Conservation (phyloP, 2,797 vertebrate species). For the Pogonophryne albipinna region DNA sequence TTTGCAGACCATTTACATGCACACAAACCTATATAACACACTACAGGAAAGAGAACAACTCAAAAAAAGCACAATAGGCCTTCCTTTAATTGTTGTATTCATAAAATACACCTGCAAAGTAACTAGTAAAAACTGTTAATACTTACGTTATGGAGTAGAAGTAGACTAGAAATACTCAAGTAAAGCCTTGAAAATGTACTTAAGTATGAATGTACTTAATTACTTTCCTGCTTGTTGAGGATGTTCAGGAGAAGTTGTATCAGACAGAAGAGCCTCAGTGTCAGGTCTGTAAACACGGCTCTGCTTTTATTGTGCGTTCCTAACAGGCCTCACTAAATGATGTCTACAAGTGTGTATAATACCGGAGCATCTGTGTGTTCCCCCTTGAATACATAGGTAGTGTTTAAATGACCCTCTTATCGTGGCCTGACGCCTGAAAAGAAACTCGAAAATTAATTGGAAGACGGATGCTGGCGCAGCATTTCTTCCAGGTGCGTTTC, state of each 20-base stretch:
- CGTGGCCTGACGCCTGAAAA: conserved; percentile 76
- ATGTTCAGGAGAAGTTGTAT: conserved; percentile 37
- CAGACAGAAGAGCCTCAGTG: conserved; percentile 45
- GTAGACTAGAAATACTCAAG: too few relatives aligned
- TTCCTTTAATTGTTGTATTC: too few relatives aligned
- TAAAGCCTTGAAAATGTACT: too few relatives aligned
- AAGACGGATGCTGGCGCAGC: conserved; percentile 80
- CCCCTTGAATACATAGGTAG: conserved; percentile 87
- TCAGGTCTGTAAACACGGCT: conserved; percentile 70
- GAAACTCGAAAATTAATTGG: conserved; percentile 84
- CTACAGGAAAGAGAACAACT: too few relatives aligned
- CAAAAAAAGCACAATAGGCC: too few relatives aligned
- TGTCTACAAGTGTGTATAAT: conserved; percentile 89
- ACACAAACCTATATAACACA: too few relatives aligned
- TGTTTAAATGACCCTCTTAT: conserved; percentile 82
- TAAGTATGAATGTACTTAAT: too few relatives aligned
- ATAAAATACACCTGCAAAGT: too few relatives aligned
- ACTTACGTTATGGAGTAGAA: too few relatives aligned
- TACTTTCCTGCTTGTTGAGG: neutral
- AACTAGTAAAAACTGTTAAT: too few relatives aligned
- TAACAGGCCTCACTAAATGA: conserved; percentile 89
- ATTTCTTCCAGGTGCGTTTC: conserved; percentile 79
- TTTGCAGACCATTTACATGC: too few relatives aligned
- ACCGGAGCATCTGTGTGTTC: conserved; percentile 88
- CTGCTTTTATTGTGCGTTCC: conserved; percentile 84